Base-by-base conservation (phyloP, 1,140 invertebrate species). In the Drosophila tristis region DNA sequence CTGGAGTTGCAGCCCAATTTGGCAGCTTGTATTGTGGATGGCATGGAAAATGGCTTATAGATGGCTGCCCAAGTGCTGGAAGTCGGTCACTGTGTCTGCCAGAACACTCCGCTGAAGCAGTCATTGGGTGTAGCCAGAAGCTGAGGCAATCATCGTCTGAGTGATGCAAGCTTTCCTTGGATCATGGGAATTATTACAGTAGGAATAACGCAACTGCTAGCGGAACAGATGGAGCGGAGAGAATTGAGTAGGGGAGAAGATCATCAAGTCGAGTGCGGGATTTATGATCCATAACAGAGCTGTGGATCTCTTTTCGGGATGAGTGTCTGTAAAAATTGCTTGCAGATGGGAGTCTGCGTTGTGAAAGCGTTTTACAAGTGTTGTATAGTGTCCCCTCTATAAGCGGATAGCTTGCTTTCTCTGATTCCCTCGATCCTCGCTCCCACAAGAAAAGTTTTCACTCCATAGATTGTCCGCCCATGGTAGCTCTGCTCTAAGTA, bases 51-150 rank as follows among this genome's bases (percentile, higher is more conserved):
- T 39, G 35, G 35, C 35, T 39, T 39, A 39, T 39, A 9, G 59
- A 61, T 54, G 45, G 20, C 9, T 25, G 20, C 7, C 15, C 8
- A 20, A 11, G 45, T 2, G 9, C 15, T 20, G 25, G 9, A 67
- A 66, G 64, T 67, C 64, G 64, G 62, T 67, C 64, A 67, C 31
- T 66, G 48, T 23, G 64, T 66, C 64, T 54, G 64, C 39, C 29
- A 42, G 57, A 65, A 63, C 31, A 35, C 35, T 48, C 58, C 26
- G 47, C 25, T 20, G 42, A 43, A 9, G 20, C 4, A 49, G 31
- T 65, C 58, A 5, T 25, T n/a, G n/a, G 54, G 49, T 29, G 20
- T 15, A 54, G 25, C 59, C 45, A 16, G 45, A 29, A 31, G 59
- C 64, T 15, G 63, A 42, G 31, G 11, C 35, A 39, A 39, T 39